Percentiles rank a stretch among this genome's conserved stretches.
These are phyloP conservation scores for Illadopsis cleaveri DNA, from an alignment of 2,113 vertebrate genomes.

Conservation along the genomic window DNA sequence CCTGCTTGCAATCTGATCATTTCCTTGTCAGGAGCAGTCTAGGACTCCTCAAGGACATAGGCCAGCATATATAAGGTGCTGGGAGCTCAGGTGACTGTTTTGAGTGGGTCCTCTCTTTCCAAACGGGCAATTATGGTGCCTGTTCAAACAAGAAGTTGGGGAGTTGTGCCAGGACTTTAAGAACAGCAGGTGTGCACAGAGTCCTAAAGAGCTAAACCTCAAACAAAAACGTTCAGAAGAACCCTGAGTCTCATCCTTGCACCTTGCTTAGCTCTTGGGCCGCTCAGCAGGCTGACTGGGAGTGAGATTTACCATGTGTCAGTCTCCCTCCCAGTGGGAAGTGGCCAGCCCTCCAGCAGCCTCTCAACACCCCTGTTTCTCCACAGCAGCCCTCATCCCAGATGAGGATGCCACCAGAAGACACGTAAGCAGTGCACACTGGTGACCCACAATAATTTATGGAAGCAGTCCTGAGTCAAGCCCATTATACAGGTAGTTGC, in stretches of 20 bases:
- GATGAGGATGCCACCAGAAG: not conserved
- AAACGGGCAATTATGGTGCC: accelerated
- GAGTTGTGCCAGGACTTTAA: not conserved
- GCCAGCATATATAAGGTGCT: not conserved
- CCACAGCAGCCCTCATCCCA: not conserved
- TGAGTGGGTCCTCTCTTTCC: not conserved
- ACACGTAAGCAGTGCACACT: accelerated
- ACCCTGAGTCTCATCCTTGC: not conserved
- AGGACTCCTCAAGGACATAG: not conserved
- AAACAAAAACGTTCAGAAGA: not conserved
- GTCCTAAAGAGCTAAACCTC: not conserved
- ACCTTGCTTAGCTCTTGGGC: not conserved
- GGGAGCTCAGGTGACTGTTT: not conserved
- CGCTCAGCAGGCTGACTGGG: not conserved
- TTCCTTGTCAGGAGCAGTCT: not conserved
- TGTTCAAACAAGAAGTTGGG: not conserved
- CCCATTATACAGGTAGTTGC: not conserved
- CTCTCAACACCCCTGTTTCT: too few relatives aligned
- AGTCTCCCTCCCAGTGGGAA: not conserved
- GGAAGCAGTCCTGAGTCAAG: not conserved
- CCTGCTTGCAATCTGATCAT: accelerated
- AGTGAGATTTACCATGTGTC: not conserved
- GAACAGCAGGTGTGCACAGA: not conserved
- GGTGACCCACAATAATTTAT: accelerated
- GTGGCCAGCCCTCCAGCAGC: not conserved